Base-by-base conservation (phyloP, 1,140 invertebrate genomes). In the Cecropterus lyciades region DNA sequence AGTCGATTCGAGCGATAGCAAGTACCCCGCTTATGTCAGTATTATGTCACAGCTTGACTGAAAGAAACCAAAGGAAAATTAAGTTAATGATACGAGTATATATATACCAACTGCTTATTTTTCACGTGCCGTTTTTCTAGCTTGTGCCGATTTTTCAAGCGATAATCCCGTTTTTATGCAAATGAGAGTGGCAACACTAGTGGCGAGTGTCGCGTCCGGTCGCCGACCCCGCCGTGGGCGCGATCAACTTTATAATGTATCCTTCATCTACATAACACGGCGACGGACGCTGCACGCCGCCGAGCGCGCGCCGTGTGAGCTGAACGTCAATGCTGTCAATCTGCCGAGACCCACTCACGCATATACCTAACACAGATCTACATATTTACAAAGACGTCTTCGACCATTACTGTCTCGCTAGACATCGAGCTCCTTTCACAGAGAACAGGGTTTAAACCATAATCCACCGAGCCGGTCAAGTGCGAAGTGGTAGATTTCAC, bases 201-300 rank as follows among this genome's bases (percentile, higher is more conserved):
- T 40, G 51, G 51, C 52, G 11, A 42, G 52, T 55, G 52, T 55
- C 52, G 52, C 52, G 10, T 42, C 52, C 52, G 52, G 52, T 55
- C 52, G 33, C 10, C 52, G 52, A 55, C 52, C 16, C 55, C 42
- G 42, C 6, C 42, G 55, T 46, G 55, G 55, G 55, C 55, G 55
- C 55, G 55, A 57, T 57, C 55, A 57, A 57, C 55, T 57, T 57
- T 57, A 57, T 57, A 57, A 57, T 17, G 20, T 57, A 57, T 40
- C 55, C 55, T 57, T 57, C 55, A 57, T 57, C 40, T 57, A 57
- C 55, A 57, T 57, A 57, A 57, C 55, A 57, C 55, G 13, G 11
- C 55, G 51, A 16, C 40, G 55, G 55, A 59, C 52, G 55, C 43
- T 40, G 14, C 55, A 13, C 46, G 46, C 46, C 16, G 16, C 17